These are phyloP conservation scores for Erebia ligea DNA, from an alignment of 2,888 invertebrate genomes.

Conservation along the genomic window DNA sequence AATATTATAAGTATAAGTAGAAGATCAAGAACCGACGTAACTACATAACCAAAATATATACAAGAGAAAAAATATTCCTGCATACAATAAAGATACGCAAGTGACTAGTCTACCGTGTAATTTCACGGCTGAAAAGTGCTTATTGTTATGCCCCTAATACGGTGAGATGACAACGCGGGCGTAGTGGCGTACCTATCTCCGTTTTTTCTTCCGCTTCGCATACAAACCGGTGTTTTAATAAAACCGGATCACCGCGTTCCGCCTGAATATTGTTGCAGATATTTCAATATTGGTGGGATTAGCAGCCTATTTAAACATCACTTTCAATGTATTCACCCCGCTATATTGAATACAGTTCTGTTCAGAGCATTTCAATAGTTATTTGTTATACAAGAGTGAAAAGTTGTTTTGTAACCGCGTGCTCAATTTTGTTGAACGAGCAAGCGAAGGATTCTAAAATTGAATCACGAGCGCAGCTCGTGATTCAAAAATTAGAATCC, in stretches of 20 bases:
- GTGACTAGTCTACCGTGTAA: conserved; percentile 23
- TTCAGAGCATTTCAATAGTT: conserved; percentile 64
- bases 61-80: neutral
- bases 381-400: too few species aligned
- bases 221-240: conserved; percentile 77
- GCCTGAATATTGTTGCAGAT: conserved; percentile 80
- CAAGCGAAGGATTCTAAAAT: too few species aligned
- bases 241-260: conserved; percentile 75
- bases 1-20: too few species aligned
- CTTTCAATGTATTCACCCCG: conserved; percentile 67
- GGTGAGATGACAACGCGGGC: conserved; percentile 30
- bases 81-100: conserved; percentile 13
- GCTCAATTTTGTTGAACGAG: too few species aligned
- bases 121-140: conserved; percentile 29
- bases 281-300: conserved; percentile 83
- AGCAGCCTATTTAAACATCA: conserved; percentile 80
- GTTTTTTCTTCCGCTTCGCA: conserved; percentile 65
- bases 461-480: too few species aligned
- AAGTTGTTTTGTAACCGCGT: too few species aligned
- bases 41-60: neutral
- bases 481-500: too few species aligned
- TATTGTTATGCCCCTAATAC: conserved; percentile 35
- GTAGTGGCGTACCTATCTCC: conserved; percentile 50
- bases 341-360: conserved; percentile 79
- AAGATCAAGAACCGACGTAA: too few species aligned